A percentile compares a stretch with the other conserved stretches of the same genome.
Conservation (phyloP, 2,888 invertebrate genomes). For the Xanthostigma xanthostigma region DNA sequence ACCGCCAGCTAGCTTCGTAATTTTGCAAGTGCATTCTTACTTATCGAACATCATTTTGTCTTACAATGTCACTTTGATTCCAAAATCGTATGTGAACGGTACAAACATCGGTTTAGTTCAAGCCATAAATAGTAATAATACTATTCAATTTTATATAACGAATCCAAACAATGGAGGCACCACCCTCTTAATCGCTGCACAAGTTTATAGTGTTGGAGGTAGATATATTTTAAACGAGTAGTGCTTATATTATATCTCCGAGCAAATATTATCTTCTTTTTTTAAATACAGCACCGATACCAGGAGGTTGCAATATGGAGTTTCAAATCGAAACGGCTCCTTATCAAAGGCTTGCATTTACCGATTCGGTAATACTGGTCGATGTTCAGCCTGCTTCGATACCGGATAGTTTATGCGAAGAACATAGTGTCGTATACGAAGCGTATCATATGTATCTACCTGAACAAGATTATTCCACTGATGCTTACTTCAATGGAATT, state of each 20-base stretch:
- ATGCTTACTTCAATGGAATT: slow-evolving; percentile 44
- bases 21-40: slow-evolving; percentile 50
- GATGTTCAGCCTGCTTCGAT: slow-evolving; percentile 36
- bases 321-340: slow-evolving; percentile 45
- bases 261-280: slow-evolving; percentile 8
- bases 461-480: slow-evolving; percentile 35
- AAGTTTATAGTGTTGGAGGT: not conserved
- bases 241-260: not conserved
- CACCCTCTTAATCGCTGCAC: slow-evolving; percentile 12
- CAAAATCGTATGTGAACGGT: slow-evolving; percentile 32
- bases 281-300: slow-evolving; percentile 48
- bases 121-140: slow-evolving; percentile 17
- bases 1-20: slow-evolving; percentile 34
- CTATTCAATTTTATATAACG: slow-evolving; percentile 26
- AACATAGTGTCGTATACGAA: slow-evolving; percentile 28
- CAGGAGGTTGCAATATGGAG: slow-evolving; percentile 67
- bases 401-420: slow-evolving; percentile 24
- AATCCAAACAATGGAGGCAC: slow-evolving; percentile 27
- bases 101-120: slow-evolving; percentile 44
- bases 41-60: slow-evolving; percentile 39
- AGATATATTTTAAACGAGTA: not conserved
- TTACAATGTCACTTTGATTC: slow-evolving; percentile 23
- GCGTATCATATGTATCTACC: slow-evolving; percentile 48
- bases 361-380: slow-evolving; percentile 32
- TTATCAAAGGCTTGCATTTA: slow-evolving; percentile 32